Conservation (phyloP, 1,140 invertebrate genomes). For the Ephestia elutella region DNA sequence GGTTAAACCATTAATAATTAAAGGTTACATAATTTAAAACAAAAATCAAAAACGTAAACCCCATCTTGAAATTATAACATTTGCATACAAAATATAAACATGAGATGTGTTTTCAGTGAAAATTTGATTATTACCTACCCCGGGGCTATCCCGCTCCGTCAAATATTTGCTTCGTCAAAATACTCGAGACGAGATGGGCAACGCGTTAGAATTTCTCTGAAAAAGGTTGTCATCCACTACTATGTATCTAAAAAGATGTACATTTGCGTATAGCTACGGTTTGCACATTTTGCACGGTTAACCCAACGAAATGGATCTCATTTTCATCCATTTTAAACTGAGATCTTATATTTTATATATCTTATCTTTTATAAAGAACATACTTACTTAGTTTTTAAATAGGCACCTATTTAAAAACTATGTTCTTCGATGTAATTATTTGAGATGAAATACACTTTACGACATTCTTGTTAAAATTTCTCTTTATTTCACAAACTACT, state of each 20-base stretch:
- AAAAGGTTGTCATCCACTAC: not conserved
- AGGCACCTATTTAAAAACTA: no score
- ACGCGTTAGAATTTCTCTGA: not conserved
- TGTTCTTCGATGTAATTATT: no score
- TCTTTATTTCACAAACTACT: no score
- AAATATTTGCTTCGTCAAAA: constrained; percentile 1
- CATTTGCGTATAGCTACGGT: not conserved
- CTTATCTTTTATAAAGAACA: no score
- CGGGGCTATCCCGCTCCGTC: not conserved
- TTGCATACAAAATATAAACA: constrained; percentile 1
- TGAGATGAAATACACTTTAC: no score
- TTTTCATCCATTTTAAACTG: no score
- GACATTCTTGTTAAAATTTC: no score
- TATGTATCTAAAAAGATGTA: not conserved
- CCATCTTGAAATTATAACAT: not conserved
- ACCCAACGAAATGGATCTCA: no score
- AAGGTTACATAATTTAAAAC: not conserved
- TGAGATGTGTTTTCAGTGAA: constrained; percentile 3
- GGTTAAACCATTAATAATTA: no score
- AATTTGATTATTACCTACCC: constrained; percentile 2
- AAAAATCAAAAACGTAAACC: not conserved
- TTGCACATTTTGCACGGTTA: no score
- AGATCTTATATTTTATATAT: no score
- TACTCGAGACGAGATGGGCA: not conserved
- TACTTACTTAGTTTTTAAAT: no score